phyloP scores from a whole-genome alignment of 2,113 vertebrate species.

The Oxygymnocypris stewartii region DNA sequence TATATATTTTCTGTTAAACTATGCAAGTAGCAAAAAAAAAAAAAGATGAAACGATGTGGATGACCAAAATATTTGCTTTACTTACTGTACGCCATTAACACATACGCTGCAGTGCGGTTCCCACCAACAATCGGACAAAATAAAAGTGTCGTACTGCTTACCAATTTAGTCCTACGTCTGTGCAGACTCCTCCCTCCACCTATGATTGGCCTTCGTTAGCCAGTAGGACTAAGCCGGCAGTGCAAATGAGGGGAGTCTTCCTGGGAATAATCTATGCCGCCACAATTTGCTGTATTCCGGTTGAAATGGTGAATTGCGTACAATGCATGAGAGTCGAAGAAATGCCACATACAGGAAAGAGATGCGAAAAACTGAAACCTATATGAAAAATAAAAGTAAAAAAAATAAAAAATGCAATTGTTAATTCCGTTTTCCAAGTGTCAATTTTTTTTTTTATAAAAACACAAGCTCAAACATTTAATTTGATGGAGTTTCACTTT shows the following conservation, averaged over 20 bases:
- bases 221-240: slow-evolving; percentile 75
- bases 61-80: slow-evolving; percentile 72
- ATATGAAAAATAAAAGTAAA: slow-evolving; percentile 17
- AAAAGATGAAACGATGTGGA: slow-evolving; percentile 43
- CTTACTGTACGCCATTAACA: slow-evolving; percentile 84
- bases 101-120: slow-evolving; percentile 81
- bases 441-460: too few relatives aligned
- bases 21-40: slow-evolving; percentile 38
- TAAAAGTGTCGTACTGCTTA: slow-evolving; percentile 79
- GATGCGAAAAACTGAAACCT: slow-evolving; percentile 69
- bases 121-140: slow-evolving; percentile 80
- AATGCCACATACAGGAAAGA: slow-evolving; percentile 60
- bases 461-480: background rate
- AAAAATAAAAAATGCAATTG: background rate
- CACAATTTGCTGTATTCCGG: slow-evolving; percentile 73
- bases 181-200: slow-evolving; percentile 75
- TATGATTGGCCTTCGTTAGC: slow-evolving; percentile 79
- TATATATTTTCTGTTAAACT: background rate
- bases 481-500: background rate
- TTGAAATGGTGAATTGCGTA: slow-evolving; percentile 71
- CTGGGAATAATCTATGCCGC: slow-evolving; percentile 76
- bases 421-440: background rate
- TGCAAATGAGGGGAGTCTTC: slow-evolving; percentile 76
- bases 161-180: slow-evolving; percentile 79
- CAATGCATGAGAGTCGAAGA: slow-evolving; percentile 59